These are phyloP conservation scores for Hydrocynus forskahlii DNA, from an alignment of 2,797 vertebrate species.

Conservation along the genomic window DNA sequence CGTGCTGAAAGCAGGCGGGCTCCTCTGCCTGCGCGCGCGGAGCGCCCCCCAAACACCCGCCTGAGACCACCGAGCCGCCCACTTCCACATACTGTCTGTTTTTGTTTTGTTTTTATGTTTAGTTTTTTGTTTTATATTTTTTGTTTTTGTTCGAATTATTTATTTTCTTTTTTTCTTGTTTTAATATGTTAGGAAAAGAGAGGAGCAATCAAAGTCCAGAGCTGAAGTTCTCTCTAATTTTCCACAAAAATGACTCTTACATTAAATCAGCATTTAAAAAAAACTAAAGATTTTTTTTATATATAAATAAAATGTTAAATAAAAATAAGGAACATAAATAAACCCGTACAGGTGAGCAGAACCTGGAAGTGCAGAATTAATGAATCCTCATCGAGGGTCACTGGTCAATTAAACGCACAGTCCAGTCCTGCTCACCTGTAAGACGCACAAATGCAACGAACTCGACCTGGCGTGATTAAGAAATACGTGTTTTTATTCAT, in stretches of 20 bases:
- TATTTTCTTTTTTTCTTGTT: background rate
- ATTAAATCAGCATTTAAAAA: too few species aligned
- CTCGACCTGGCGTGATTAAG: slow-evolving; percentile 60
- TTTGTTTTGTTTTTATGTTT: background rate
- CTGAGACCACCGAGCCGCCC: background rate
- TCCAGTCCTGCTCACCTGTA: slow-evolving; percentile 9
- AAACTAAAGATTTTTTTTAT: too few species aligned
- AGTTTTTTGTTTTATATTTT: slow-evolving; percentile 40
- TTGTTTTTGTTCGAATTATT: slow-evolving; percentile 55
- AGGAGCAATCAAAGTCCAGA: background rate
- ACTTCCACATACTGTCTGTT: background rate
- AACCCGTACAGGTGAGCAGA: too few species aligned
- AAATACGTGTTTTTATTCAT: slow-evolving; percentile 69
- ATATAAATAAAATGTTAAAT: too few species aligned
- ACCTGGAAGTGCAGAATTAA: background rate
- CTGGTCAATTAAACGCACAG: slow-evolving; percentile 71
- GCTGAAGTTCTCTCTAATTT: background rate
- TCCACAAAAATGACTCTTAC: too few species aligned
- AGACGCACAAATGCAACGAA: slow-evolving; percentile 72
- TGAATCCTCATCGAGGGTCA: slow-evolving; percentile 83
- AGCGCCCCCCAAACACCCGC: background rate
- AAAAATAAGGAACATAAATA: too few species aligned
- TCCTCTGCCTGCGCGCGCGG: background rate
- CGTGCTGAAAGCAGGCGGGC: slow-evolving; percentile 9
- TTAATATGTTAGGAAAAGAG: background rate